These are phyloP conservation scores for Dysidea cf. avara DNA, from an alignment of 37 sponge, comb jelly and placozoan species.

Conservation along the genomic window DNA sequence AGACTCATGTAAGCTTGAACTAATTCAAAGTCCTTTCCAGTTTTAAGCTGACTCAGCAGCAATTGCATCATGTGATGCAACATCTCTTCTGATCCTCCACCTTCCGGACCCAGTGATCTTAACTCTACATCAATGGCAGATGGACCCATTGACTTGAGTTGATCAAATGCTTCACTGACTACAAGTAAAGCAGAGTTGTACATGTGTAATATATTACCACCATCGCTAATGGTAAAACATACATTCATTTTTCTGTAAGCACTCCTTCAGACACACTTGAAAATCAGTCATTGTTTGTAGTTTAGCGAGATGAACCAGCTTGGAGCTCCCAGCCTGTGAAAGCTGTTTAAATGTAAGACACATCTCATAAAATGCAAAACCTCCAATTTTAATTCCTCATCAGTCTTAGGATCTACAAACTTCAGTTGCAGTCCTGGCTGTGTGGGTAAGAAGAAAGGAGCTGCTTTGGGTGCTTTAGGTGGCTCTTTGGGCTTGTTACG, in stretches of 20 bases:
- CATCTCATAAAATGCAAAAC: too few relatives aligned
- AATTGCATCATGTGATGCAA: constrained; percentile 47
- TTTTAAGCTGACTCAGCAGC: constrained; percentile 51
- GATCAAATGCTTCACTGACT: constrained; percentile 41
- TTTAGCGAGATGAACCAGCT: constrained; percentile 49
- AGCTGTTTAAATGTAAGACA: too few relatives aligned
- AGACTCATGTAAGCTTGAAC: constrained; percentile 72
- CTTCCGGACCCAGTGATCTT: constrained; percentile 61
- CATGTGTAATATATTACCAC: background rate
- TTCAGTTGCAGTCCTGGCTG: constrained; percentile 64
- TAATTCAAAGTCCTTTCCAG: constrained; percentile 72
- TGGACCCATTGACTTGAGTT: constrained; percentile 71
- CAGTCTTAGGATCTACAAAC: constrained; percentile 31
- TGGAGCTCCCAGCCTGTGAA: constrained; percentile 23
- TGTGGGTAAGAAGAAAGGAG: constrained; percentile 96
- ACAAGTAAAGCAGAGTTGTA: background rate
- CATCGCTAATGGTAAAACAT: constrained; percentile 1
- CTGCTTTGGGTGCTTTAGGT: constrained; percentile 66
- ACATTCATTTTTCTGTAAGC: constrained; percentile 29
- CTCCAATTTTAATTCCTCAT: constrained; percentile 36
- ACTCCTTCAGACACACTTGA: constrained; percentile 42
- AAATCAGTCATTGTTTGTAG: constrained; percentile 35
- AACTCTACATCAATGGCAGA: constrained; percentile 77
- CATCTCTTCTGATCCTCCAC: constrained; percentile 55
- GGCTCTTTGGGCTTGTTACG: constrained; percentile 96